Evolutionary conservation across 2,113 vertebrate genomes (phyloP).

Genomic region (Laticauda laticaudata): DNA sequence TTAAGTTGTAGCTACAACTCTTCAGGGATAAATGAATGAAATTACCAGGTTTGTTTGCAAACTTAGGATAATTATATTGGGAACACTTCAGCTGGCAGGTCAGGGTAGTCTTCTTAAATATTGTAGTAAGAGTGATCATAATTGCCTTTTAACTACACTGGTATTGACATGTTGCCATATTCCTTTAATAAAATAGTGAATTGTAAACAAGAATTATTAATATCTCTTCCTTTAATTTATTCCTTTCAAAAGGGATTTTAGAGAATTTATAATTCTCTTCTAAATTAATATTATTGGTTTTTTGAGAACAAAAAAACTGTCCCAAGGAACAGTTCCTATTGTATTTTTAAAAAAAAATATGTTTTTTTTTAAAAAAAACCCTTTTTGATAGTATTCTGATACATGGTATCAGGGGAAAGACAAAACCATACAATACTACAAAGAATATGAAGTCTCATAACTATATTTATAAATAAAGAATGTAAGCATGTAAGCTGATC

Average conservation of each 20-base stretch:
- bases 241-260: neutral
- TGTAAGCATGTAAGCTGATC: neutral
- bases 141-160: neutral
- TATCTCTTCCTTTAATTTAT: neutral
- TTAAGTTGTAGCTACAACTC: neutral
- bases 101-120: neutral
- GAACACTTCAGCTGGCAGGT: neutral
- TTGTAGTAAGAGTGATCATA: neutral
- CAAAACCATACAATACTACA: neutral
- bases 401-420: neutral
- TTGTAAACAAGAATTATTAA: neutral
- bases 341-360: neutral
- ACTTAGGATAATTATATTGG: neutral
- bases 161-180: neutral
- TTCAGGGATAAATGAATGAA: neutral
- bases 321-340: neutral
- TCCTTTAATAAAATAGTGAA: neutral
- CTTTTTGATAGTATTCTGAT: neutral
- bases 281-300: neutral
- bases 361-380: neutral
- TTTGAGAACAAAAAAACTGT: neutral
- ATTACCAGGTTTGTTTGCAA: neutral
- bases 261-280: neutral
- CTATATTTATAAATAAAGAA: neutral
- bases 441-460: neutral